These are phyloP conservation scores for Watsonalla cultraria DNA, from an alignment of 2,888 invertebrate genomes.

Conservation along the genomic window DNA sequence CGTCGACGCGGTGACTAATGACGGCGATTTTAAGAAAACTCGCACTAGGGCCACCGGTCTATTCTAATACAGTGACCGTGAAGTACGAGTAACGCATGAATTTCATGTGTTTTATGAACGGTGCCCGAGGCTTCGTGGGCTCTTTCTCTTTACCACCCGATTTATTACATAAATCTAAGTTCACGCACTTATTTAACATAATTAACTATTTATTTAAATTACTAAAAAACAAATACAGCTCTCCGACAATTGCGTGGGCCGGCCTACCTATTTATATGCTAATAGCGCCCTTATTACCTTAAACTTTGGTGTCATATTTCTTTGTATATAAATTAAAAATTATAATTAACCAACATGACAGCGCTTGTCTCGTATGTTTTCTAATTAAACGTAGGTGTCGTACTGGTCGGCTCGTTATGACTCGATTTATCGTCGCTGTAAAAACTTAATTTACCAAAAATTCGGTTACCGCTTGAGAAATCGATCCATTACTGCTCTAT, in stretches of 20 bases:
- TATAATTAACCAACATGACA: constrained; percentile 16
- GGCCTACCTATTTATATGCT: constrained; percentile 24
- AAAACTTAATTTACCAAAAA: constrained; percentile 7
- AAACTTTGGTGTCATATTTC: constrained; percentile 35
- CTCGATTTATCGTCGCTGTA: constrained; percentile 18
- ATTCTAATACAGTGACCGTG: constrained; percentile 9
- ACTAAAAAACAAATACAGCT: constrained; percentile 37
- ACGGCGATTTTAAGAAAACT: too few species aligned
- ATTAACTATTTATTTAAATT: constrained; percentile 65
- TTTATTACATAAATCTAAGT: constrained; percentile 21
- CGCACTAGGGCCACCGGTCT: too few species aligned
- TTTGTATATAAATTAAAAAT: constrained; percentile 17
- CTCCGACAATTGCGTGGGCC: constrained; percentile 46
- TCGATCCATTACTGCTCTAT: neutral
- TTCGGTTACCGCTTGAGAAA: neutral
- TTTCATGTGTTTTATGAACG: neutral
- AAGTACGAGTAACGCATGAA: neutral
- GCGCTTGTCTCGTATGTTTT: constrained; percentile 17
- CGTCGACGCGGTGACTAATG: too few species aligned
- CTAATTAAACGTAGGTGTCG: constrained; percentile 26
- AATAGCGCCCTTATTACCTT: constrained; percentile 34
- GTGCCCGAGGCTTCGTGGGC: neutral
- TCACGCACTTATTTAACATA: constrained; percentile 52
- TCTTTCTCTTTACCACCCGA: constrained; percentile 9
- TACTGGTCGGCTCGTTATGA: constrained; percentile 17